Conservation (phyloP, 2,113 vertebrate species). For the Struthio camelus region DNA sequence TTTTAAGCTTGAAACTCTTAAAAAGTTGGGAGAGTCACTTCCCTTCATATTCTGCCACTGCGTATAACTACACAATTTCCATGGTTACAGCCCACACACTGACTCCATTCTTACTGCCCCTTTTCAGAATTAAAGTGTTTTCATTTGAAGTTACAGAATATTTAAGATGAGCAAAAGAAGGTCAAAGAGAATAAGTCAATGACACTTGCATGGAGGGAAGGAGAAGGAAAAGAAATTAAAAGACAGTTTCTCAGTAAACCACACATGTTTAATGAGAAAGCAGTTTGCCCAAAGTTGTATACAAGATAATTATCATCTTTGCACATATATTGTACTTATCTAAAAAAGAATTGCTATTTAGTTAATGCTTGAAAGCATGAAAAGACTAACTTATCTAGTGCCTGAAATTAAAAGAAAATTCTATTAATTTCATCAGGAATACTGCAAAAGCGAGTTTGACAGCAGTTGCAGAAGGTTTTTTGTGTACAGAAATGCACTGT, state of each 20-base stretch:
- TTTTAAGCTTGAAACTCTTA: background rate
- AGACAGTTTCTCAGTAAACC: background rate
- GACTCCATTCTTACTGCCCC: conserved; percentile 10
- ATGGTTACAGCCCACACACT: conserved; percentile 47
- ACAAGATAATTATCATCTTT: background rate
- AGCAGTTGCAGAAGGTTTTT: background rate
- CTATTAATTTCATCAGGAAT: background rate
- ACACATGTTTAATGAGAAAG: background rate
- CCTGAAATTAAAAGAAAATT: background rate
- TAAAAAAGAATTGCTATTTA: rapidly evolving
- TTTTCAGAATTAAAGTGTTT: background rate
- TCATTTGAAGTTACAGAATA: background rate
- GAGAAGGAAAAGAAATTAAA: background rate
- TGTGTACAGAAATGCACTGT: background rate
- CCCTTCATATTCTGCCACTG: conserved; percentile 7
- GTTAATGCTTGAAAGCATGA: background rate
- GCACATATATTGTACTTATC: background rate
- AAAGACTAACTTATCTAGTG: background rate
- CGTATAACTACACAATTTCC: conserved; percentile 24
- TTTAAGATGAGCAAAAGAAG: background rate
- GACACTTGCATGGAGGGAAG: rapidly evolving
- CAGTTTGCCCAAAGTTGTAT: background rate
- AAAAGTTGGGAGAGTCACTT: conserved; percentile 21
- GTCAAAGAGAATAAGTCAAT: background rate
- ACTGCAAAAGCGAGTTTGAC: rapidly evolving